Base-by-base conservation (phyloP, 2,888 invertebrate species). In the Mythimna loreyi region DNA sequence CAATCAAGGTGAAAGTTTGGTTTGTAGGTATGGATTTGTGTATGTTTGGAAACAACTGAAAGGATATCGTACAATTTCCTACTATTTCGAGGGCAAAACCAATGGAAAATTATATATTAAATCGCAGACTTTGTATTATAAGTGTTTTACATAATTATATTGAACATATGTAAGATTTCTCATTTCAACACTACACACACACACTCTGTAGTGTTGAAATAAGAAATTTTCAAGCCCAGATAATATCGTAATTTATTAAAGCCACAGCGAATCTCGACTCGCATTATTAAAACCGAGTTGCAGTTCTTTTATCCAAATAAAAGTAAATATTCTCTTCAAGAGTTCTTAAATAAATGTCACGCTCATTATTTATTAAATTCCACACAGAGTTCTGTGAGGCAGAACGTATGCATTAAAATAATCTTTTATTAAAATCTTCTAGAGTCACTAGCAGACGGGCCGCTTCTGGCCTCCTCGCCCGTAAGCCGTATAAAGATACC, bases 391-490 rank as follows among this genome's bases (percentile, higher is more conserved):
- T 66, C 45, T 47, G 23, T 50, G 45, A 71, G 30, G 36, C 53
- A 43, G 62, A 63, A 57, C 52, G 62, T 76, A 72, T 86, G 75
- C 74, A 75, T 65, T 71, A 53, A 73, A 83, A 81, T 74, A 85
- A 88, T 89, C 88, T 87, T 88, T 86, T 88, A 89, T 89, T 89
- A 88, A 89, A 86, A 89, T 89, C 87, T 86, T 80, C 81, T 84
- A 67, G 61, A 83, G 89, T 87, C 89, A 84, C 83, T 81, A 69
- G 82, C 89, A 89, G 87, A 76, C 60, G 68, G 68, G 49, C 67
- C 55, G 21, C 49, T 68, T 58, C 11, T 47, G 72, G 50, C 66
- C 55, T 9, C 47, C 65, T 56, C 13, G 47, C 57, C 61, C 13
- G 55, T 65, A 52, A 73, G 23, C 36, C 11, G 11, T 23, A 19